These are phyloP conservation scores for Phaetusa simplex DNA, from an alignment of 2,113 vertebrate species.

Conservation along the genomic window DNA sequence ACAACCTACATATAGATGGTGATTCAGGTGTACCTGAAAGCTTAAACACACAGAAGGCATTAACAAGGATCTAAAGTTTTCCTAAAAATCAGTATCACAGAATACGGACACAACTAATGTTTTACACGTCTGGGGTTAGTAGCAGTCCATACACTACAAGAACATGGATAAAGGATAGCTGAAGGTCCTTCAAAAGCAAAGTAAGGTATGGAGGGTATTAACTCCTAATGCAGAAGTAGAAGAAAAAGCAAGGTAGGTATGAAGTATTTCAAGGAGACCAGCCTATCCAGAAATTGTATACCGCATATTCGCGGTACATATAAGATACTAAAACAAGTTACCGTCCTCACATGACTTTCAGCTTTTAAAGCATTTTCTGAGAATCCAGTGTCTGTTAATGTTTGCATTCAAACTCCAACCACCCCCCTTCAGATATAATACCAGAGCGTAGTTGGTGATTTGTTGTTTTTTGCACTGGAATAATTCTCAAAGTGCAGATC, in stretches of 20 bases:
- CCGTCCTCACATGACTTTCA: not conserved
- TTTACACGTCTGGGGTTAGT: not conserved
- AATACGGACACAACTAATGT: not conserved
- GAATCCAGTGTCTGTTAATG: not conserved
- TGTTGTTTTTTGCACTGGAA: not conserved
- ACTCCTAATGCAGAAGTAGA: not conserved
- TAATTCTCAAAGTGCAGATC: not conserved
- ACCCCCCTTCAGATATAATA: not conserved
- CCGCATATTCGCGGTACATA: rapidly evolving
- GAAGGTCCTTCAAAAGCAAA: not conserved
- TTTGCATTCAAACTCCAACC: not conserved
- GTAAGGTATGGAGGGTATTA: not conserved
- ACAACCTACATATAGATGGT: not conserved
- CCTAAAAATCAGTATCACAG: not conserved
- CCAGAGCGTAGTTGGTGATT: not conserved
- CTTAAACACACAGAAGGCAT: not conserved
- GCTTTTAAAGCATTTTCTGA: not conserved
- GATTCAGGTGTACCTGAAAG: not conserved
- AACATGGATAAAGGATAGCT: not conserved
- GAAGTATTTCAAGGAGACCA: not conserved
- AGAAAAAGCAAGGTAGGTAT: not conserved
- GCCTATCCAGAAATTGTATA: not conserved
- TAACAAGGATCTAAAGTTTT: not conserved
- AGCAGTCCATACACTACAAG: not conserved
- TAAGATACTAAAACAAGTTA: not conserved